These are phyloP conservation scores for Rhaphigaster nebulosa DNA, from an alignment of 2,888 invertebrate species.

Conservation along the genomic window DNA sequence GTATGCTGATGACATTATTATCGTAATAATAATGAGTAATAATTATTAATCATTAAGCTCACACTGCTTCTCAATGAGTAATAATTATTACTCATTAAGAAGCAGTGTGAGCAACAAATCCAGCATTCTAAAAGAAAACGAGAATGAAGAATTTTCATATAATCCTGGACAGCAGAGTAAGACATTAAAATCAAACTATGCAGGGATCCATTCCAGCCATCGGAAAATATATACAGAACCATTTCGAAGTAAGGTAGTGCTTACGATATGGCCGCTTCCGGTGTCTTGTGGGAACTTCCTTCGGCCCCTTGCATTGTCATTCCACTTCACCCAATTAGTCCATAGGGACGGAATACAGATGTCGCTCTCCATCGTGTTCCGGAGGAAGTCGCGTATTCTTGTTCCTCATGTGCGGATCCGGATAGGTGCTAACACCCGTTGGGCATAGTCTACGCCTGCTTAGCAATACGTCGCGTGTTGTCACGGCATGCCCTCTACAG, in stretches of 20 bases:
- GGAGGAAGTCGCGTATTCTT: conserved; percentile 42
- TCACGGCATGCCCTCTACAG: background rate
- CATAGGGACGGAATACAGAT: conserved; percentile 37
- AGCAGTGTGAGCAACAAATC: background rate
- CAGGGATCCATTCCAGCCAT: background rate
- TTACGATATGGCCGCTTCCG: conserved; percentile 23
- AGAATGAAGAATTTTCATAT: background rate
- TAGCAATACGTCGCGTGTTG: background rate
- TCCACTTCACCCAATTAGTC: conserved; percentile 46
- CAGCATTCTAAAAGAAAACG: no score
- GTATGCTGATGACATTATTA: no score
- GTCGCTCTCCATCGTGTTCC: conserved; percentile 36
- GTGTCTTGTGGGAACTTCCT: conserved; percentile 41
- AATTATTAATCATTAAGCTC: background rate
- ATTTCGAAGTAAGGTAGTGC: conserved; percentile 34
- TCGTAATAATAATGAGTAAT: no score
- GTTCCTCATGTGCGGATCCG: conserved; percentile 23
- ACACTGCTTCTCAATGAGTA: no score
- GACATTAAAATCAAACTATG: background rate
- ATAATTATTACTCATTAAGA: background rate
- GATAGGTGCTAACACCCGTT: background rate
- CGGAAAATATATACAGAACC: conserved; percentile 29
- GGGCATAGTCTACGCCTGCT: conserved; percentile 7
- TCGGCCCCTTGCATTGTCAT: conserved; percentile 27
- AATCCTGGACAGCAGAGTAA: background rate